A percentile compares a stretch with the other conserved stretches of the same genome.
Evolutionary conservation across 2,888 invertebrate species (phyloP).

Genomic region (Epicampocera succincta): DNA sequence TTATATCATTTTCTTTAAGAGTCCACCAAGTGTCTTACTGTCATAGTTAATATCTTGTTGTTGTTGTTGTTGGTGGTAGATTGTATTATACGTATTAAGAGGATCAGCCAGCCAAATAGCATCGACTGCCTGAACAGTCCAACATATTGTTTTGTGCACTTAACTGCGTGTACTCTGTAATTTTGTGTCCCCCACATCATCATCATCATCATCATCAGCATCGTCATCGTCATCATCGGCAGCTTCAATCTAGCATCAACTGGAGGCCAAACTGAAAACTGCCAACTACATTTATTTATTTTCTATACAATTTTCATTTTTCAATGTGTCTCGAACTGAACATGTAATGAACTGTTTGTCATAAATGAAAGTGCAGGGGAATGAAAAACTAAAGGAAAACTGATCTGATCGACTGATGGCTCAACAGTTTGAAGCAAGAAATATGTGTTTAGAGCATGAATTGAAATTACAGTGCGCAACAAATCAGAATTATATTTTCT

Average conservation of each 20-base stretch:
- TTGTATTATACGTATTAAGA: constrained; percentile 35
- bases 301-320: constrained; percentile 54
- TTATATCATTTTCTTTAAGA: constrained; percentile 17
- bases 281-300: constrained; percentile 30
- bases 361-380: constrained; percentile 51
- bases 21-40: constrained; percentile 55
- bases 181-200: constrained; percentile 67
- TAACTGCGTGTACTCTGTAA: constrained; percentile 60
- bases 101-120: constrained; percentile 45
- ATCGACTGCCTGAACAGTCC: constrained; percentile 34
- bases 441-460: constrained; percentile 42
- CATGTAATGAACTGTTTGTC: constrained; percentile 66
- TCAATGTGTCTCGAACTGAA: constrained; percentile 38
- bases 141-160: constrained; percentile 43
- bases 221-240: constrained; percentile 52
- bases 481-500: constrained; percentile 30
- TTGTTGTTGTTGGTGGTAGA: constrained; percentile 15
- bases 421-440: constrained; percentile 35
- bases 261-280: constrained; percentile 54
- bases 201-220: constrained; percentile 2
- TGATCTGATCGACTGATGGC: constrained; percentile 37
- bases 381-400: neutral
- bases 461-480: constrained; percentile 58
- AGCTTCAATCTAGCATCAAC: constrained; percentile 67
- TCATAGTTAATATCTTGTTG: constrained; percentile 63